phyloP scores from a whole-genome alignment of 2,797 vertebrate species.

The Rhynchonycteris naso region DNA sequence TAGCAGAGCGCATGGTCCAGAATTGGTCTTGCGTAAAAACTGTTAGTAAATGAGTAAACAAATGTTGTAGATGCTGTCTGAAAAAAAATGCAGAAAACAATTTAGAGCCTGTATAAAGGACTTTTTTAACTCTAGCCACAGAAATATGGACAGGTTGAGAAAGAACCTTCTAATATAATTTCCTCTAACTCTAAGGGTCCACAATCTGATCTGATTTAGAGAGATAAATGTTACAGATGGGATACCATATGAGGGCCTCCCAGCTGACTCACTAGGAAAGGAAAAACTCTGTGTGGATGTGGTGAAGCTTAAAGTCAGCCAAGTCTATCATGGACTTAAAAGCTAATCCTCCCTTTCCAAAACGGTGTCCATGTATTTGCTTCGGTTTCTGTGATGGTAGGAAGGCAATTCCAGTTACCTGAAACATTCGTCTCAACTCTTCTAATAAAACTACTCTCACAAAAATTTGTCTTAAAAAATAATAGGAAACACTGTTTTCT shows the following conservation, averaged over 20 bases:
- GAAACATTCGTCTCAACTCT: background rate
- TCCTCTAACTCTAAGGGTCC: background rate
- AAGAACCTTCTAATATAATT: background rate
- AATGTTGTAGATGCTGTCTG: background rate
- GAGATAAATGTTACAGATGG: background rate
- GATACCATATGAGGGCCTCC: background rate
- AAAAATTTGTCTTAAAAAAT: conserved; percentile 7
- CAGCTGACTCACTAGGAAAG: background rate
- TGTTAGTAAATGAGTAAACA: background rate
- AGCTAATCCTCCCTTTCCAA: background rate
- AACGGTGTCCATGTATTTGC: background rate
- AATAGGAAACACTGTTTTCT: background rate
- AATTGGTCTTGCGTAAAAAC: background rate
- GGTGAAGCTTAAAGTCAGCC: background rate
- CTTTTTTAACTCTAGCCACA: background rate
- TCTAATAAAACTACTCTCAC: background rate
- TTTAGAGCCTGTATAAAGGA: background rate
- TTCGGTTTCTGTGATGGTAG: background rate
- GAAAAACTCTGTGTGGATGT: background rate
- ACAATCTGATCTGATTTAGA: background rate
- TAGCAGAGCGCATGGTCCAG: background rate
- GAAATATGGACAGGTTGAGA: background rate
- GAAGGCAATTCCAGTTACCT: background rate
- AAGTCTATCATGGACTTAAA: background rate
- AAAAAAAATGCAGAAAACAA: background rate